phyloP scores from a whole-genome alignment of 1,140 invertebrate genomes.

The Lordiphosa collinella region DNA sequence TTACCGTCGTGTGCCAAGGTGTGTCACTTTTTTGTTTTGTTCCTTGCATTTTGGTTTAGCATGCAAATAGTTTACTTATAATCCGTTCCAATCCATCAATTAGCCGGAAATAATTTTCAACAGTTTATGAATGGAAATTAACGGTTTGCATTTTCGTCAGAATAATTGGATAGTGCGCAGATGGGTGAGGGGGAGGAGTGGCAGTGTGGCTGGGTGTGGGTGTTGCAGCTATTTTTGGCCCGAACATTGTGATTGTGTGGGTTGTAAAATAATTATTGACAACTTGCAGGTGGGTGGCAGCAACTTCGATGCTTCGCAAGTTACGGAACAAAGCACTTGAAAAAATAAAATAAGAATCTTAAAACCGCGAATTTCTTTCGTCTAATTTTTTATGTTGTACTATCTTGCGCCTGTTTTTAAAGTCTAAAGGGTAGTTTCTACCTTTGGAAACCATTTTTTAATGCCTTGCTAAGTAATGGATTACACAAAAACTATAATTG shows the following conservation, averaged over 20 bases:
- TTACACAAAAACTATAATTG: too few species aligned
- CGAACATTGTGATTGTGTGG: not conserved
- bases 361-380: too few species aligned
- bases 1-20: constrained; percentile 42
- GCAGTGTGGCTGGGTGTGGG: not conserved
- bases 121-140: constrained; percentile 66
- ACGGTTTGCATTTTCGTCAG: constrained; percentile 16
- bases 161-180: not conserved
- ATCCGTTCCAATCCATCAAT: constrained; percentile 33
- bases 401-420: too few species aligned
- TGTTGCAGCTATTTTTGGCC: not conserved
- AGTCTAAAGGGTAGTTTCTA: too few species aligned
- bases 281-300: too few species aligned
- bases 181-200: too few species aligned
- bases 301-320: not conserved
- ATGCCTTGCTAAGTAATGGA: too few species aligned
- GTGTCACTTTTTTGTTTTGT: constrained; percentile 77
- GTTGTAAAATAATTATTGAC: not conserved
- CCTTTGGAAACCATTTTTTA: too few species aligned
- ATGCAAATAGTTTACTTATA: constrained; percentile 8
- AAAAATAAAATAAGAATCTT: too few species aligned
- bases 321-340: too few species aligned
- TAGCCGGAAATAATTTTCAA: constrained; percentile 53
- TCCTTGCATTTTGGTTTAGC: constrained; percentile 45
- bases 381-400: too few species aligned